phyloP scores from a whole-genome alignment of 2,113 vertebrate genomes.

The Cairina moschata region DNA sequence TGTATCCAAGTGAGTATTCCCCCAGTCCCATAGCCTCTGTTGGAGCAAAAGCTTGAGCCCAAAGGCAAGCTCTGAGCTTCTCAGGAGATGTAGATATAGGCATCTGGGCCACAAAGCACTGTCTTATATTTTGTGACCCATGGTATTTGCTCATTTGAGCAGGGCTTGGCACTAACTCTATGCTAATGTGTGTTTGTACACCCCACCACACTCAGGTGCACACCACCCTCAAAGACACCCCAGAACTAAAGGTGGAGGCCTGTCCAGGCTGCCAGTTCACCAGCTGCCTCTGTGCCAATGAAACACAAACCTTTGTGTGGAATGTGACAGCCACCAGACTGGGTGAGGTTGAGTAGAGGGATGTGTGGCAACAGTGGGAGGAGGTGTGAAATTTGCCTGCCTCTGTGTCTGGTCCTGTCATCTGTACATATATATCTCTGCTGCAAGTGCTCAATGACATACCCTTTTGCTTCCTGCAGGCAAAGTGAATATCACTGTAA shows the following conservation, averaged over 20 bases:
- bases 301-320: slow-evolving; percentile 81
- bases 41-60: background rate
- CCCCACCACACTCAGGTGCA: background rate
- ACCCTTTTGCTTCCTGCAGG: slow-evolving; percentile 2
- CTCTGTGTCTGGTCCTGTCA: background rate
- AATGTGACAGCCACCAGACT: slow-evolving; percentile 67
- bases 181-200: background rate
- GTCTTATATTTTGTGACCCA: fast-evolving
- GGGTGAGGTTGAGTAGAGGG: slow-evolving; percentile 70
- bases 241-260: slow-evolving; percentile 36
- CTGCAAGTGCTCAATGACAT: background rate
- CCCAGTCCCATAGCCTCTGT: fast-evolving
- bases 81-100: background rate
- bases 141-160: background rate
- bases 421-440: fast-evolving
- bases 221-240: slow-evolving; percentile 13
- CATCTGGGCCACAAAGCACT: background rate
- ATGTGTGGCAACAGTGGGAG: background rate
- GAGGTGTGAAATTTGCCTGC: background rate
- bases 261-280: slow-evolving; percentile 63
- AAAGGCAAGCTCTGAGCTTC: background rate
- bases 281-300: slow-evolving; percentile 78
- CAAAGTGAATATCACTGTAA: slow-evolving; percentile 50
- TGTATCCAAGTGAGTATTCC: slow-evolving; percentile 68
- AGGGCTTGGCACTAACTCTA: background rate